phyloP scores from a whole-genome alignment of 2,113 vertebrate species.

The Hippotragus niger region DNA sequence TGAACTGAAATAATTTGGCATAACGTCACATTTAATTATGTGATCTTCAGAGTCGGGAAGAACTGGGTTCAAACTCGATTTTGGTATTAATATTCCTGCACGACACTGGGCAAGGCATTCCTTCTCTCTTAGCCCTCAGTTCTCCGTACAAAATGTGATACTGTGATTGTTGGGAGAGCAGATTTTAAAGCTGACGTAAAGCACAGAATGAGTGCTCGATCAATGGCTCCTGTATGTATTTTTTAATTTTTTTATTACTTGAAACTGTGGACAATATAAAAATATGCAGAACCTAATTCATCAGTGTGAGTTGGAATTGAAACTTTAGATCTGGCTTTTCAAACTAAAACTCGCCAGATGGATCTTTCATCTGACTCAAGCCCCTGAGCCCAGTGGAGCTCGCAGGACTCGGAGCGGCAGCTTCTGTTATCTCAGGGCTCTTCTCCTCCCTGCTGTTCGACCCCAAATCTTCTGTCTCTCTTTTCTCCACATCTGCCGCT shows the following conservation, averaged over 20 bases:
- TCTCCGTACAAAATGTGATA: background rate
- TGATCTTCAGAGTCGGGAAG: background rate
- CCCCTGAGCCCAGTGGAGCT: background rate
- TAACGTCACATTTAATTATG: background rate
- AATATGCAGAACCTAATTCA: background rate
- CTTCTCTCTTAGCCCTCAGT: background rate
- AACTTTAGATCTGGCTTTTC: background rate
- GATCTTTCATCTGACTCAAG: background rate
- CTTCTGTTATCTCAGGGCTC: background rate
- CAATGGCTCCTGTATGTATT: background rate
- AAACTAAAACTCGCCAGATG: background rate
- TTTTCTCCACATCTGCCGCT: no score
- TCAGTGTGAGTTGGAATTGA: background rate
- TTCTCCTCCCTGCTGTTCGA: background rate
- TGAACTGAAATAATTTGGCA: background rate
- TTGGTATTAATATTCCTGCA: background rate
- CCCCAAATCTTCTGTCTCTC: background rate
- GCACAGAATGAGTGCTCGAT: background rate
- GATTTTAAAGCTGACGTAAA: background rate
- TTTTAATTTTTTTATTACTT: background rate
- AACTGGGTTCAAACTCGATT: background rate
- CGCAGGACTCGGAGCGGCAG: fast-evolving
- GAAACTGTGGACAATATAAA: background rate
- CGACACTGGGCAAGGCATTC: background rate
- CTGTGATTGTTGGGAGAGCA: background rate